Evolutionary conservation across 2,797 vertebrate species (phyloP).

Genomic region (Urocyon cinereoargenteus): DNA sequence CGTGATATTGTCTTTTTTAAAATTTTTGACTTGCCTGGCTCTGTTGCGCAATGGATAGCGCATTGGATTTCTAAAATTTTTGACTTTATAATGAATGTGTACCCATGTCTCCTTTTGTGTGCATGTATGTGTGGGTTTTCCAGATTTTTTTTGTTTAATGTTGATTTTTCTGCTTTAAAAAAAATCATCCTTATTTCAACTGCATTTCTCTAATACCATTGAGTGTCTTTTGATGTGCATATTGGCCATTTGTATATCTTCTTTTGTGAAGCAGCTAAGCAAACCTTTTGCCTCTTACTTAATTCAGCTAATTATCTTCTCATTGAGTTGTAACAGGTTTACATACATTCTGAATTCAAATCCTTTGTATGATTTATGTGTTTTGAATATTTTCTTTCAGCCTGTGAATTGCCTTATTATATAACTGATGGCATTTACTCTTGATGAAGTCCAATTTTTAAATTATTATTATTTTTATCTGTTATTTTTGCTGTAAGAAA

Average conservation of each 20-base stretch:
- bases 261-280: not conserved
- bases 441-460: not conserved
- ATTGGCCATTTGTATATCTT: not conserved
- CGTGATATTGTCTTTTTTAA: not conserved
- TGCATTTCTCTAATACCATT: not conserved
- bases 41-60: too few relatives aligned
- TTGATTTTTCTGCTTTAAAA: not conserved
- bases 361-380: not conserved
- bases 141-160: not conserved
- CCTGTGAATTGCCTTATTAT: not conserved
- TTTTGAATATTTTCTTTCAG: not conserved
- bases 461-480: not conserved
- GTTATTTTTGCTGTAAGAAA: not conserved
- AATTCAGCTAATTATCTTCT: not conserved
- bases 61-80: not conserved
- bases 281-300: not conserved
- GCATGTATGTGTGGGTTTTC: not conserved
- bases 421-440: not conserved
- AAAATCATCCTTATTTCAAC: not conserved
- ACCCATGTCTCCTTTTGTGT: too few relatives aligned
- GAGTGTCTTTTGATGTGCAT: not conserved
- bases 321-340: not conserved
- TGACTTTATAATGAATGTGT: not conserved
- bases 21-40: not conserved
- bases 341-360: not conserved